Percentiles rank a stretch among this genome's conserved stretches.
phyloP scores from a whole-genome alignment of 35 echinoderm and acorn worm genomes.

The Hemicentrotus pulcherrimus region DNA sequence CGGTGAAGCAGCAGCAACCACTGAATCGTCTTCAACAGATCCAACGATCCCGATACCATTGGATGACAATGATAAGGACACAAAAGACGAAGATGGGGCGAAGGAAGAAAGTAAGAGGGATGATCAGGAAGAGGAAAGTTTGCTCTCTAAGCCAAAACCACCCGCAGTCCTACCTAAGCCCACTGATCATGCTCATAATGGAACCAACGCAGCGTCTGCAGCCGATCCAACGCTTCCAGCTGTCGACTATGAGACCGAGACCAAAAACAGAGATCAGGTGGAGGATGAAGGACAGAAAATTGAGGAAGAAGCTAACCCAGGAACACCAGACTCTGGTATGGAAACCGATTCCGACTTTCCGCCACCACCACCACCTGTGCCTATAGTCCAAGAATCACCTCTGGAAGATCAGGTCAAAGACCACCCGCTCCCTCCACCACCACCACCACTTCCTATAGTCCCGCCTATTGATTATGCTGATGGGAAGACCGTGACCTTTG shows the following conservation, averaged over 20 bases:
- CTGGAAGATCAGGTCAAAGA: neutral
- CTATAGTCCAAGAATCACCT: neutral
- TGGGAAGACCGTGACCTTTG: slow-evolving; percentile 30
- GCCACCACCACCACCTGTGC: neutral
- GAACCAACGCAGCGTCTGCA: neutral
- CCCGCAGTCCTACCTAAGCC: no score
- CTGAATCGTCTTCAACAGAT: no score
- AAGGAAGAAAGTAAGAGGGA: no score
- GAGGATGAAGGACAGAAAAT: neutral
- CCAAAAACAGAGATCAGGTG: neutral
- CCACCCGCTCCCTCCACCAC: neutral
- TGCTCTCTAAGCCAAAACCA: no score
- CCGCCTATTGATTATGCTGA: slow-evolving; percentile 10
- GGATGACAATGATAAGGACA: no score
- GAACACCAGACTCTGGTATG: no score
- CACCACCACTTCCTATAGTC: neutral
- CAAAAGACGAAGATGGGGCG: no score
- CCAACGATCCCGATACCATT: no score
- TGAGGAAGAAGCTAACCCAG: no score
- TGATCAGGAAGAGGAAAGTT: no score
- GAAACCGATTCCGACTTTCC: neutral
- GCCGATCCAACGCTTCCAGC: neutral
- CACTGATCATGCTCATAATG: no score
- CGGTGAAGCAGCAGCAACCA: no score
- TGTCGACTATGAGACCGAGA: neutral